Evolutionary conservation across 2,797 vertebrate genomes (phyloP), one percentile per base, ranked within the genome.

Genomic region (Vespertilio murinus): DNA sequence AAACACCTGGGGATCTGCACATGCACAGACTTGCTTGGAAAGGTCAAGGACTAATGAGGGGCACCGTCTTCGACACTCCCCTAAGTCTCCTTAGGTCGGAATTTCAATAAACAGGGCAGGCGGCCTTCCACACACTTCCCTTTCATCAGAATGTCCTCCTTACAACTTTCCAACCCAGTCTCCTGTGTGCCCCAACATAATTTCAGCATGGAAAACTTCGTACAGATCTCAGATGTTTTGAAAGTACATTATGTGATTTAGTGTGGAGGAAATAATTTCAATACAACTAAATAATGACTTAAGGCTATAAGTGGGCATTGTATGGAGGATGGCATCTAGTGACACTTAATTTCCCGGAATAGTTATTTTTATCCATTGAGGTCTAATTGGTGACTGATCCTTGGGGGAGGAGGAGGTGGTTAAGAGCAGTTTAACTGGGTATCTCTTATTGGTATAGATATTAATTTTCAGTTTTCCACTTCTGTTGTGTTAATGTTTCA

Each of bases 221-320:
- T 56, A 8, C 45, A 78, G 77, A 71, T 54, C 25, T 73, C 91
- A 95, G 93, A 94, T 96, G 84, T 96, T 80, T 73, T 82, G 18
- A 89, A 94, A 94, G 74, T 65, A 25, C 61, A 14, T 90, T 85
- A 93, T 94, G 85, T 94, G 90, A 97, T 90, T 96, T 95, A 67
- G n/a, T 85, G 38, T 75, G 84, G 84, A 77, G 83, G 84, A 89
- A 97, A 87, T 91, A 92, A 95, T 95, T 90, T 75, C 42, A 82
- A 49, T 69, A 86, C 61, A 83, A 30, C 67, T 70, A 49, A 96
- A 67, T 73, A 89, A 73, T 86, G 38, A 65, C 82, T 59, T 84
- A 88, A 90, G 71, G n/a, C 40, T n/a, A 0, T n/a, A 65, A 94
- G 67, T 89, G 89, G 79, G 87, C 75, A n/a, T 59, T 78, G 12